Evolutionary conservation across 2,797 vertebrate genomes (phyloP), one percentile per base, ranked within the genome.

Genomic region (Myotis daubentonii): DNA sequence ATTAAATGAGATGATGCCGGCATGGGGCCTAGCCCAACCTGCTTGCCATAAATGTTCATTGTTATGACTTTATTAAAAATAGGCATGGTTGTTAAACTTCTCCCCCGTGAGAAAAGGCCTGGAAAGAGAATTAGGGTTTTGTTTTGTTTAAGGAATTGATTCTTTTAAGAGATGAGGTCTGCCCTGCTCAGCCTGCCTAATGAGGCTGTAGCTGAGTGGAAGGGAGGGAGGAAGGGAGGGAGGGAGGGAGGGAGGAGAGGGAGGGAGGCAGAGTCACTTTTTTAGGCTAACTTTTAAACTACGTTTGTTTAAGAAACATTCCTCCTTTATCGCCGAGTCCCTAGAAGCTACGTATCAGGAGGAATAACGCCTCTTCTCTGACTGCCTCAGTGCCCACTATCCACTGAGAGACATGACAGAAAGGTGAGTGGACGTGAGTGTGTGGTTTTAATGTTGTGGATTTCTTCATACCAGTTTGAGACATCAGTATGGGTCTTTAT

Each of bases 21-120:
- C 38, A 72, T 17, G 36, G 71, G 19, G 11, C 2, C 66, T 62
- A 66, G 38, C 22, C 23, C 53, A 72, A 36, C 5, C 16, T 72
- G 62, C 33, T 47, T 62, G 22, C 8, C 47, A 82, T 62, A 85
- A 53, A 85, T 53, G 6, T 72, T 51, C 16, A 84, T 41, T 47
- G 70, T 30, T n/a, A 30, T 22, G 44, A 66, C 33, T 70, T 83
- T 30, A 88, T 20, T 79, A 92, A 92, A 94, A 93, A 95, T 25
- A 91, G 25, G 28, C 51, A 87, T 60, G 33, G 28, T 51, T 44
- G 28, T 60, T 92, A 91, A 49, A 65, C 16, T 33, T 87, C 6
- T 81, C 5, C 60, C 57, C 53, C 47, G 38, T 23, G n/a, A 94
- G 28, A 78, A 78, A 88, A 92, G 57, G 23, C 55, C 78, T 47